phyloP scores from a whole-genome alignment of 37 sponge, comb jelly and placozoan species.

The Aphrocallistes beatrix region DNA sequence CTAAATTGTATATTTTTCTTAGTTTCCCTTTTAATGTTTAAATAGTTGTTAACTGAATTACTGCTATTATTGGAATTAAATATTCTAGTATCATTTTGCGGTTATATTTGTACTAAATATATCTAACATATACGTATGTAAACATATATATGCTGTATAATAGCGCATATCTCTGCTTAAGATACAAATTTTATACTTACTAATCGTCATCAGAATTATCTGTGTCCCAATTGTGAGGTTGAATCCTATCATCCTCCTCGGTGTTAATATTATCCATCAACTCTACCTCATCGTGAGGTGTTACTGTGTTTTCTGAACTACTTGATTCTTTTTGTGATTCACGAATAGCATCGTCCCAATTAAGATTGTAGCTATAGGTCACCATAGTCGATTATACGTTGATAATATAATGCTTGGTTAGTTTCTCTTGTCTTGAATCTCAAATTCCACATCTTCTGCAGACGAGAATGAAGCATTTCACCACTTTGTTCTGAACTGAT shows the following conservation, averaged over 20 bases:
- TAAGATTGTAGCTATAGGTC: background rate
- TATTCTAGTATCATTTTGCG: too few species aligned
- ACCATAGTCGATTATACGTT: conserved; percentile 13
- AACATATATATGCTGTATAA: too few species aligned
- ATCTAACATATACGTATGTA: too few species aligned
- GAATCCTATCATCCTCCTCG: background rate
- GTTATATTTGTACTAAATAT: too few species aligned
- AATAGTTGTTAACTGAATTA: too few species aligned
- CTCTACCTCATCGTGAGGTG: background rate
- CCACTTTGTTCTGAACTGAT: background rate
- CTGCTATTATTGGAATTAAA: too few species aligned
- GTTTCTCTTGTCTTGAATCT: conserved; percentile 14
- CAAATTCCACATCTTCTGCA: conserved; percentile 7
- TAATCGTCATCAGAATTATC: background rate
- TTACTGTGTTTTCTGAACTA: background rate
- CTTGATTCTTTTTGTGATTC: background rate
- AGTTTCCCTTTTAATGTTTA: too few species aligned
- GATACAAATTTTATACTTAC: background rate
- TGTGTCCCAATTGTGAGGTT: background rate
- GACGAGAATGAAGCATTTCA: conserved; percentile 13
- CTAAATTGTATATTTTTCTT: too few species aligned
- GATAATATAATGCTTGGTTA: background rate
- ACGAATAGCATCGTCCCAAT: background rate
- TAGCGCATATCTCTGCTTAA: too few species aligned
- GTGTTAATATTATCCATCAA: background rate